Evolutionary conservation across 2,888 invertebrate genomes (phyloP), one percentile per base, ranked within the genome.

Genomic region (Maniola hyperantus): DNA sequence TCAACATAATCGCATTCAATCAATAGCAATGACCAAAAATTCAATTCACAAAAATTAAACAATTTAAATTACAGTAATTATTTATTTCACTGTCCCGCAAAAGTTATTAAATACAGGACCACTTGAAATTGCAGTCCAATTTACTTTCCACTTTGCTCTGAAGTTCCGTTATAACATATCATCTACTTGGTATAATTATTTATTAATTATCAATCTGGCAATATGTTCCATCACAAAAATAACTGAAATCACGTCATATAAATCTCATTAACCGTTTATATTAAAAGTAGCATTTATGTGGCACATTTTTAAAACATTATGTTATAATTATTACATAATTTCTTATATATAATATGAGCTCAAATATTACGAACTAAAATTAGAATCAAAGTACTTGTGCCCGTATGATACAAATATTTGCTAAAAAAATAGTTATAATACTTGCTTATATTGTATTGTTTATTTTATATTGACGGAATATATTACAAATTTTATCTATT

Each of bases 341-440:
- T 42, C 70, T 72, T 77, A 79, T 53, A 79, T 53, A 66, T 72
- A 76, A 77, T 71, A 76, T 78, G 78, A 81, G 77, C 78, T 74
- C 69, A 71, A 66, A 79, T 76, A 78, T 69, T 71, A 73, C 70
- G 71, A 62, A 65, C 69, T 69, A 67, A 57, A 62, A 62, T 18
- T 60, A 73, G 73, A 68, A 70, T 72, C 84, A 83, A 89, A 91
- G 90, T 91, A 91, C 90, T 88, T 88, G 85, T 89, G 90, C 89
- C 90, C 84, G 73, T 82, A 79, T 57, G 70, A 71, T 76, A 76
- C 67, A 71, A 34, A 65, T 20, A 65, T 60, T 44, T 18, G 55
- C 33, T 26, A 33, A 51, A 48, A 48, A 51, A 57, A 61, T 39
- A 64, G 33, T 60, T 65, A 48, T 60, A 66, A 57, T 50, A 51